A percentile compares a stretch with the other conserved stretches of the same genome.
These are phyloP conservation scores for Idaea biselata DNA, from an alignment of 2,888 invertebrate species.

Conservation along the genomic window DNA sequence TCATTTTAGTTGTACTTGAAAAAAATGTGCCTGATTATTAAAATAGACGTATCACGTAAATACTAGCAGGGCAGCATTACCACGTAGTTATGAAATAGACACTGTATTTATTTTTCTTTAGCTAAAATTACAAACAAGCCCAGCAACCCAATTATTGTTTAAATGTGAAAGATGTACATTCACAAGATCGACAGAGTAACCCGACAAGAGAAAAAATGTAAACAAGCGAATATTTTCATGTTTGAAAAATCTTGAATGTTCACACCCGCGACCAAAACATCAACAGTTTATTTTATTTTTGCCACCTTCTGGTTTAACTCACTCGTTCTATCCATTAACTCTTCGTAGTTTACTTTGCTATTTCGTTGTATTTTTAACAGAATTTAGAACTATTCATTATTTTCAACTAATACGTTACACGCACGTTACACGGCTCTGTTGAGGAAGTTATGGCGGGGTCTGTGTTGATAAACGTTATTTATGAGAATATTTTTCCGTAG, in stretches of 20 bases:
- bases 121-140: constrained; percentile 10
- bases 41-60: not conserved
- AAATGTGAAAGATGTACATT: constrained; percentile 11
- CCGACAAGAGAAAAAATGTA: constrained; percentile 27
- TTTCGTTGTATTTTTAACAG: constrained; percentile 47
- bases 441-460: constrained; percentile 5
- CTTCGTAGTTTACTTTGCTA: constrained; percentile 58
- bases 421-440: constrained; percentile 10
- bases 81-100: not conserved
- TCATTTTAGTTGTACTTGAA: too few relatives aligned
- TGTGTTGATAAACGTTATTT: not conserved
- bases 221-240: constrained; percentile 36
- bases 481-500: not conserved
- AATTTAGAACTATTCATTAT: constrained; percentile 34
- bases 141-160: constrained; percentile 1
- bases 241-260: constrained; percentile 42
- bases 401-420: constrained; percentile 35
- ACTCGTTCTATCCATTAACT: constrained; percentile 79
- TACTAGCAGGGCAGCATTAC: not conserved
- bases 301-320: constrained; percentile 73
- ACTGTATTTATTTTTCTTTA: not conserved
- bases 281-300: constrained; percentile 53
- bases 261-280: constrained; percentile 22
- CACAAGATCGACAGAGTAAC: constrained; percentile 19
- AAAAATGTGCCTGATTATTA: too few relatives aligned